These are phyloP conservation scores for Dicentrarchus labrax DNA, from an alignment of 2,113 vertebrate genomes.

Conservation along the genomic window DNA sequence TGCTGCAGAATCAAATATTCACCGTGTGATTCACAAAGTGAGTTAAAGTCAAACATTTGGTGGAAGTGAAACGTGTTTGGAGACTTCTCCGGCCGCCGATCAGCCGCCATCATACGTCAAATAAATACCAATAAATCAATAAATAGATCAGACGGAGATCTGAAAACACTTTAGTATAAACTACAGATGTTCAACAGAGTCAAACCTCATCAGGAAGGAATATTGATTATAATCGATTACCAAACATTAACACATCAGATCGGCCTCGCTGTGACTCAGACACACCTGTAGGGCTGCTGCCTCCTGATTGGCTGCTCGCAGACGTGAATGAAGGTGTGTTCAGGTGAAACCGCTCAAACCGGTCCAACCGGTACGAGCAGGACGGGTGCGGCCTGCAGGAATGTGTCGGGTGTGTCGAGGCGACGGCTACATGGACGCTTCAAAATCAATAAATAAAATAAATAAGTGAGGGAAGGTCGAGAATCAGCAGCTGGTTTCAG, in stretches of 20 bases:
- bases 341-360: not conserved
- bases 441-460: too few species aligned
- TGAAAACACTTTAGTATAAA: not conserved
- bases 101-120: slow-evolving; percentile 25
- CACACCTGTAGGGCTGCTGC: not conserved
- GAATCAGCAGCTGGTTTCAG: too few species aligned
- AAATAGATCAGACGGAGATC: not conserved
- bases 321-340: not conserved
- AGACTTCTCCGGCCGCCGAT: slow-evolving; percentile 32
- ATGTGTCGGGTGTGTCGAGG: not conserved
- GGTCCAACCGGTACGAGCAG: not conserved
- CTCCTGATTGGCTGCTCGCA: not conserved
- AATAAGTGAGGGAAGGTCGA: too few species aligned
- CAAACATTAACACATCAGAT: too few species aligned
- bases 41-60: not conserved
- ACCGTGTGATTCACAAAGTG: not conserved
- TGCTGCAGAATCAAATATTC: not conserved
- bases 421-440: too few species aligned
- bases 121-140: not conserved
- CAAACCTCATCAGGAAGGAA: too few species aligned
- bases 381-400: not conserved
- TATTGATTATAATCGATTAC: too few species aligned
- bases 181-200: too few species aligned
- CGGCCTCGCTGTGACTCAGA: not conserved
- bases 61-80: not conserved